Evolutionary conservation across 1,140 invertebrate genomes (phyloP), one percentile per base, ranked within the genome.

Genomic region (Drosophila pseudoananassae): DNA sequence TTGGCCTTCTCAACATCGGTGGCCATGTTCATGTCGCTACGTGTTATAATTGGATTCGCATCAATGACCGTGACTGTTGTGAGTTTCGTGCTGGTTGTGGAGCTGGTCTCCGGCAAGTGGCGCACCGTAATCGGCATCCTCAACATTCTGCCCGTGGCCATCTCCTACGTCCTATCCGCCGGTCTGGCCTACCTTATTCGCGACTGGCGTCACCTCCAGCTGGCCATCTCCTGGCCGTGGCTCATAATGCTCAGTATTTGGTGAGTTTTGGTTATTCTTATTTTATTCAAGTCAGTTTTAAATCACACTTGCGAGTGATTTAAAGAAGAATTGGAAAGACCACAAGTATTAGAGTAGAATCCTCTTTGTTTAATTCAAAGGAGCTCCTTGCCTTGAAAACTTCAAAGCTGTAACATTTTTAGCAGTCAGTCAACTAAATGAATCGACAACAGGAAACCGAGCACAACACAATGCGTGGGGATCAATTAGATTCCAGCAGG

Each of bases 81-180:
- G n/a, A 95, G 95, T 49, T 96, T 96, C 77, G 95, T 96, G 15
- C 90, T 96, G 68, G 94, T 94, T 38, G 94, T 96, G 54, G 95
- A 96, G 83, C 77, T 96, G 46, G 95, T 96, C 7, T 95, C 94
- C 20, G 95, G 95, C 20, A 94, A 94, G 74, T 95, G 95, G 95
- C 93, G 95, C 38, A 95, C 95, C 2, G 94, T 96, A 60, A 93
- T 94, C 50, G 95, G 95, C 52, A 94, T 95, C 23, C 94, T 94
- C 70, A 96, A 95, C 91, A 93, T 95, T 77, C 94, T 96, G 74
- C 95, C 95, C 1, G 92, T 95, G 4, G 94, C 95, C 1, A 78
- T 96, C 23, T 94, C 95, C 6, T 96, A 97, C 72, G 94, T 96
- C 43, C 93, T 94, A 1, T 94, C 96, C 0, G n/a, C 93, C 93